Base-by-base conservation (phyloP, 2,888 invertebrate species). In the Drosophila birchii region DNA sequence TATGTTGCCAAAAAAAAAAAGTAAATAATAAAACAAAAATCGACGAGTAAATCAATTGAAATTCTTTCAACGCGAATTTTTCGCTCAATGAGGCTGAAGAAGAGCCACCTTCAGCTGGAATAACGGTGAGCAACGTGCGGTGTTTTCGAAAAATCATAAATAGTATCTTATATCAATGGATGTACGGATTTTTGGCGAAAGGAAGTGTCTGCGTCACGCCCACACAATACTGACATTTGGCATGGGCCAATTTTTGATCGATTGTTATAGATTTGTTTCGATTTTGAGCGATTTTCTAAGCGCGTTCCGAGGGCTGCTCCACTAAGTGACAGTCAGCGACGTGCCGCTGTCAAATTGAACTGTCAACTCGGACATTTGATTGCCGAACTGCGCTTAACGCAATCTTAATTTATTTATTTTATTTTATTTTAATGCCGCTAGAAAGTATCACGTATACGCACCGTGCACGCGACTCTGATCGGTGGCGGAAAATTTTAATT, bases 401-500 rank as follows among this genome's bases (percentile, higher is more conserved):
- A 68, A 68, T 64, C 70, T 79, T 75, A 79, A 78, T 79, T 79
- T 75, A 79, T 75, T 79, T 79, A 81, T 79, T 80, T 80, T 83
- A 86, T 83, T 47, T 79, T 79, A 81, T 78, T 80, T 80, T 83
- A 86, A 86, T 47, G 69, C 71, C 73, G 73, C 83, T 83, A 75
- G 75, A 75, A 75, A 75, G 83, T 86, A 75, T 32, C 84, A 85
- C 84, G 84, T 85, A 81, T 81, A 78, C 81, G 78, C 70, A 72
- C 43, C 66, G 75, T 78, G 56, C 69, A 34, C 43, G 64, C 36
- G 59, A 45, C 67, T 60, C 54, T 57, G 51, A 38, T 61, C 54
- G 34, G 57, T 45, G 34, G 67, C 67, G 39, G 39, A 41, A 66
- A 59, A 73, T 23, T 18, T 49, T 20, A 51, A 66, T 61, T 59